Evolutionary conservation across 1,140 invertebrate genomes (phyloP).

Genomic region (Zaprionus camerounensis): DNA sequence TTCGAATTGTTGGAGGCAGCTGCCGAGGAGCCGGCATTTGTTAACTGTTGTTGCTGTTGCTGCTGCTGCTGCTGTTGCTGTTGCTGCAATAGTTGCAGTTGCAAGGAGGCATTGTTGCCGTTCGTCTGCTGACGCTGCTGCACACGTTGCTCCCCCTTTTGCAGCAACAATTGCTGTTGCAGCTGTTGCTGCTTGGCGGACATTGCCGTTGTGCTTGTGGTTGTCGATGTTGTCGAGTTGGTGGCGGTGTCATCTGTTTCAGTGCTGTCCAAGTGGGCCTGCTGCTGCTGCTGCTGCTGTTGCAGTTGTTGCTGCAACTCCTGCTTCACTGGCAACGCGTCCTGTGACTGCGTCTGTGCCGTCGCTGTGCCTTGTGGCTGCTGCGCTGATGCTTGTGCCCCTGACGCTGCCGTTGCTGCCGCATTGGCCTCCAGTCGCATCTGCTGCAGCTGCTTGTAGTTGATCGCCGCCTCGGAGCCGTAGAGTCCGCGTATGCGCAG

Average conservation of each 20-base stretch:
- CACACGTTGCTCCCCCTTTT: constrained; percentile 32
- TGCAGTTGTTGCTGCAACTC: neutral
- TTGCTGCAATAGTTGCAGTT: constrained; percentile 42
- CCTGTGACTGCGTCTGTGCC: neutral
- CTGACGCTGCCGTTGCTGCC: constrained; percentile 23
- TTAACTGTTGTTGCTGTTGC: constrained; percentile 30
- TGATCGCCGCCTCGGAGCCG: constrained; percentile 84
- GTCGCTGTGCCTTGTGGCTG: constrained; percentile 18
- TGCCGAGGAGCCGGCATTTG: constrained; percentile 27
- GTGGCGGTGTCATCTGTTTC: constrained; percentile 72
- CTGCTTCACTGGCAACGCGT: neutral
- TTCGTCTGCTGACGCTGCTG: constrained; percentile 58
- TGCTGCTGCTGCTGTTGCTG: constrained; percentile 40
- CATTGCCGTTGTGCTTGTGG: constrained; percentile 55
- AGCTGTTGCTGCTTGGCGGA: constrained; percentile 41
- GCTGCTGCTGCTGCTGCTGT: constrained; percentile 1
- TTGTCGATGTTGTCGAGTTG: constrained; percentile 72
- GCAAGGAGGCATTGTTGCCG: constrained; percentile 49
- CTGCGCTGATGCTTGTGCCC: neutral
- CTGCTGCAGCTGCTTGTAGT: constrained; percentile 80
- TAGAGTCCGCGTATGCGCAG: constrained; percentile 89
- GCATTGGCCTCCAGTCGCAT: constrained; percentile 39
- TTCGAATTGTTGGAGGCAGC: constrained; percentile 62
- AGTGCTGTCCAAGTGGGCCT: constrained; percentile 42
- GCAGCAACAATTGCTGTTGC: constrained; percentile 46